Evolutionary conservation across 1,140 invertebrate species (phyloP).

Genomic region (Drosophila chauvacae): DNA sequence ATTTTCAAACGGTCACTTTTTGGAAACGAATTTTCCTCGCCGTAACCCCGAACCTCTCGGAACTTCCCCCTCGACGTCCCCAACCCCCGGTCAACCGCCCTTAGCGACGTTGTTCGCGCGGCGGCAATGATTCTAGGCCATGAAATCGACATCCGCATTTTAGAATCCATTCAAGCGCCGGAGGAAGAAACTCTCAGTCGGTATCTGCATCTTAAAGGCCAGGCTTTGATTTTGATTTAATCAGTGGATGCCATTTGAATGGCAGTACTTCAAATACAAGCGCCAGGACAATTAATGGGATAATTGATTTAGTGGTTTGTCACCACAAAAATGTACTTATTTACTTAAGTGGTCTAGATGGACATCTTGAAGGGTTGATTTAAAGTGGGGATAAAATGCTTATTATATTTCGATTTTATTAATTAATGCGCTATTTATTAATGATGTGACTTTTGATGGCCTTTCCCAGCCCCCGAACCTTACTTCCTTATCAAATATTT

Average conservation of each 20-base stretch:
- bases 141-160: constrained; percentile 79
- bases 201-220: constrained; percentile 42
- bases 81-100: constrained; percentile 12
- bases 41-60: constrained; percentile 12
- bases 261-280: background rate
- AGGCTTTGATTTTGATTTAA: constrained; percentile 35
- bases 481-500: background rate
- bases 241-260: constrained; percentile 14
- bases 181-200: constrained; percentile 24
- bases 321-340: background rate
- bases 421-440: background rate
- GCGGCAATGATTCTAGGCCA: constrained; percentile 75
- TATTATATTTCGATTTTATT: background rate
- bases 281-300: constrained; percentile 1
- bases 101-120: constrained; percentile 63
- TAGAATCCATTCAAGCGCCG: constrained; percentile 72
- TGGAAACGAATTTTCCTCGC: constrained; percentile 74
- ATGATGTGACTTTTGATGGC: too few relatives aligned
- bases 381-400: too few relatives aligned
- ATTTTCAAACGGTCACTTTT: constrained; percentile 82
- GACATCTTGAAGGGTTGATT: background rate
- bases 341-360: background rate
- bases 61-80: background rate
- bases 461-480: background rate
- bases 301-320: constrained; percentile 16